Evolutionary conservation across 2,888 invertebrate species (phyloP).

Genomic region (Scaptomyza caliginosa): DNA sequence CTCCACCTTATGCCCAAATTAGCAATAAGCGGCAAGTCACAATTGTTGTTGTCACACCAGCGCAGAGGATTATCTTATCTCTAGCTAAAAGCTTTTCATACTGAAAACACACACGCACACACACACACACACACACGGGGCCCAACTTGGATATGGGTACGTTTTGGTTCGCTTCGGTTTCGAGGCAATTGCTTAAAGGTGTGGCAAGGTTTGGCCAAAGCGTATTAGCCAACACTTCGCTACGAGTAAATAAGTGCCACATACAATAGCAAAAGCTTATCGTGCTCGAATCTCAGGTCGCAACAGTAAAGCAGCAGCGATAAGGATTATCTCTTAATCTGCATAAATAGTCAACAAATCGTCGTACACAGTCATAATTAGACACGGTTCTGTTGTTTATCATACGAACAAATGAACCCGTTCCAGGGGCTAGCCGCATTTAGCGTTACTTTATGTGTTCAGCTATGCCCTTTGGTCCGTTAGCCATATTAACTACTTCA

Average conservation of each 20-base stretch:
- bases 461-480: neutral
- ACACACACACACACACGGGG: too few relatives aligned
- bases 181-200: neutral
- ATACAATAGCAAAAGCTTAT: slow-evolving; percentile 18
- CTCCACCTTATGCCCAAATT: slow-evolving; percentile 69
- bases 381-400: slow-evolving; percentile 27
- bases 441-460: neutral
- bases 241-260: slow-evolving; percentile 19
- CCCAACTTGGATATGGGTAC: slow-evolving; percentile 39
- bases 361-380: slow-evolving; percentile 31
- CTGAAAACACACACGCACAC: slow-evolving; percentile 4
- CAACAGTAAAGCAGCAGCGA: slow-evolving; percentile 54
- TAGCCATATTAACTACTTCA: neutral
- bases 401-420: slow-evolving; percentile 29
- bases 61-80: slow-evolving; percentile 80
- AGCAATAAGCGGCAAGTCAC: slow-evolving; percentile 52
- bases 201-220: slow-evolving; percentile 36
- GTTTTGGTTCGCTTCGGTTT: neutral
- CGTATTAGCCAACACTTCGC: slow-evolving; percentile 49
- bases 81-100: slow-evolving; percentile 55
- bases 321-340: slow-evolving; percentile 82
- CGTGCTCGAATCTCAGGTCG: slow-evolving; percentile 41
- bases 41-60: slow-evolving; percentile 40
- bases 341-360: slow-evolving; percentile 71
- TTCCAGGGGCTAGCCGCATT: slow-evolving; percentile 4